Evolutionary conservation across 1,140 invertebrate genomes (phyloP).

Genomic region (Mylabris phalerata): DNA sequence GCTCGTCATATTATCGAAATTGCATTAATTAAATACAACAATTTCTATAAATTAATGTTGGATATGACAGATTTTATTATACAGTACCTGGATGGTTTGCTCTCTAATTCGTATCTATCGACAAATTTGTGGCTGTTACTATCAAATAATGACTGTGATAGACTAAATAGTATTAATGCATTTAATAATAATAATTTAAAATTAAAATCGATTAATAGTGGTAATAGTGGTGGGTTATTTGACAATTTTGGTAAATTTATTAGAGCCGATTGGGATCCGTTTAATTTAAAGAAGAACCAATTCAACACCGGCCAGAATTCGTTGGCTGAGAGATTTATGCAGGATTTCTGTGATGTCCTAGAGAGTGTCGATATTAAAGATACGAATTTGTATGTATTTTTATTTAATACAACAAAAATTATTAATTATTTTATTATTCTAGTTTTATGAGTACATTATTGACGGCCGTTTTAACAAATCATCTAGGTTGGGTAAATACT

Average conservation of each 20-base stretch:
- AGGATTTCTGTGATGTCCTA: conserved; percentile 54
- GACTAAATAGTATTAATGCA: conserved; percentile 29
- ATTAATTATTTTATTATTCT: conserved; percentile 17
- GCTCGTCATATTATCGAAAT: conserved; percentile 56
- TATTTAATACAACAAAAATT: conserved; percentile 1
- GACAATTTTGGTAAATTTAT: conserved; percentile 18
- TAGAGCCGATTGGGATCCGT: conserved; percentile 12
- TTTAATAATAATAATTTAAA: conserved; percentile 5
- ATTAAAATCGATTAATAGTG: neutral
- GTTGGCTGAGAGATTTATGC: conserved; percentile 46
- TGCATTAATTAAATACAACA: conserved; percentile 47
- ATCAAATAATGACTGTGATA: conserved; percentile 42
- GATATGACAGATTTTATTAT: conserved; percentile 47
- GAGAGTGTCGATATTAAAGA: conserved; percentile 63
- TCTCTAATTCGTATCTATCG: conserved; percentile 57
- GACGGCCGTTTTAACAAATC: conserved; percentile 81
- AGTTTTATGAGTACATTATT: conserved; percentile 86
- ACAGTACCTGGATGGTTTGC: conserved; percentile 57
- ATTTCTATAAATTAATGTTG: conserved; percentile 52
- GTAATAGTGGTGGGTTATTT: neutral
- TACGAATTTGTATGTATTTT: conserved; percentile 72
- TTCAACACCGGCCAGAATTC: conserved; percentile 14
- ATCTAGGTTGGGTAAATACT: conserved; percentile 84
- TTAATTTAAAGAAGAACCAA: conserved; percentile 8
- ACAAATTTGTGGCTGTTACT: conserved; percentile 64